Base-by-base conservation (phyloP, 2,113 vertebrate genomes). In the Bothrops jararaca region DNA sequence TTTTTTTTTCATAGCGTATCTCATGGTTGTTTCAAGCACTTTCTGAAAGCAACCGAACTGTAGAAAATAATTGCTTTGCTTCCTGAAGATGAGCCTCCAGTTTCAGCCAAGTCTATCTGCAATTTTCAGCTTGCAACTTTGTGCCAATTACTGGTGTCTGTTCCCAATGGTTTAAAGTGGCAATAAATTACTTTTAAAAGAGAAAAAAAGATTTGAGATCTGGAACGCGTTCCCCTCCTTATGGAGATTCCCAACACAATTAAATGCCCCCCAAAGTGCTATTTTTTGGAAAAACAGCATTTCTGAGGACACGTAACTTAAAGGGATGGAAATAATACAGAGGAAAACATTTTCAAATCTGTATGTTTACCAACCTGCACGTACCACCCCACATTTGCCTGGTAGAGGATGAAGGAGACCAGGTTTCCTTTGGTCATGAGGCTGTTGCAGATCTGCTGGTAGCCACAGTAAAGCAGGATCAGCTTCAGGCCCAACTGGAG, bases 341-440 rank as follows among this genome's bases (percentile, higher is more conserved):
- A 89, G 24, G 34, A 18, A 20, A 20, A 57, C n/a, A 34, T 20
- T n/a, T 52, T 34, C 26, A 34, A 34, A 34, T 88, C 11, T 0
- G 22, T 5, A 7, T 10, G 15, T 11, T 26, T 5, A 91, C 97
- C 97, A 93, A 99, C 99, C 6, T 26, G 95, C 53, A 99, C 93
- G 1, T 97, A 88, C 0, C 0, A 0, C 1, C 97, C 92, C 91
- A 98, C 97, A 1, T 98, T 95, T 58, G 96, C 98, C 96, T 98
- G 98, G 96, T 98, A 99, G 9, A 99, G 91, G n/a, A 99, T 91
- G 85, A 99, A 99, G 60, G 98, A 97, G 29, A 99, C 91, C 0
- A 99, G 97, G 3, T 94, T 96, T 0, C 98, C 98, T 1, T 92
- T 91, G 42, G 93, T 98, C 93, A 99, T 95, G 85, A 95, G 95